Conservation (phyloP, 1,140 invertebrate species). For the Lordiphosa collinella region DNA sequence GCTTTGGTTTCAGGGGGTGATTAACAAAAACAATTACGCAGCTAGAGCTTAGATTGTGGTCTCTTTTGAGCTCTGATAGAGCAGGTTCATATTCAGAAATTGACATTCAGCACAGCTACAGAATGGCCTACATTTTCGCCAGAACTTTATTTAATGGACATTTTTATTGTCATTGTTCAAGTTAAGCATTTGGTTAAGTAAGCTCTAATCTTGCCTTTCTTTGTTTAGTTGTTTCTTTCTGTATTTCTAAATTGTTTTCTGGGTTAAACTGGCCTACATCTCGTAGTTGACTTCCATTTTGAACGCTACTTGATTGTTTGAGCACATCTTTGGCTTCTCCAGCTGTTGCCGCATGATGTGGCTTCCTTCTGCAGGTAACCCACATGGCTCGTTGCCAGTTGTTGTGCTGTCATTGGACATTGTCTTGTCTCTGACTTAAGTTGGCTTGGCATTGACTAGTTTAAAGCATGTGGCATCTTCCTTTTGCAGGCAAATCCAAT, state of each 20-base stretch:
- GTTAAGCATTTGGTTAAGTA: neutral
- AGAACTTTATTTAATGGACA: no score
- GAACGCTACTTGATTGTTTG: slow-evolving; percentile 39
- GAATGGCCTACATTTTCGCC: no score
- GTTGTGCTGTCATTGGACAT: slow-evolving; percentile 20
- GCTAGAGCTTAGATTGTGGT: no score
- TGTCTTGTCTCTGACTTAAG: slow-evolving; percentile 32
- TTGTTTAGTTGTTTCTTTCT: neutral
- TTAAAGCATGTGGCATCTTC: slow-evolving; percentile 4
- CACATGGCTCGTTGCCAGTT: slow-evolving; percentile 63
- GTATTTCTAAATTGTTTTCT: slow-evolving; percentile 1
- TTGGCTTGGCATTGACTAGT: slow-evolving; percentile 36
- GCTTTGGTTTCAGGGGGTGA: no score
- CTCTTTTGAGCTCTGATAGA: no score
- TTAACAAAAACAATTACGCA: no score
- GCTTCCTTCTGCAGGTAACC: slow-evolving; percentile 57
- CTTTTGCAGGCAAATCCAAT: slow-evolving; percentile 31
- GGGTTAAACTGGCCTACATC: slow-evolving; percentile 24
- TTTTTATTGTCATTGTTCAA: no score
- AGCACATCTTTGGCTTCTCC: slow-evolving; percentile 48
- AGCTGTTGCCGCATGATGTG: slow-evolving; percentile 27
- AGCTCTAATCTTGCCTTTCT: neutral
- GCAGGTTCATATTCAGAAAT: no score
- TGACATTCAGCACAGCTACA: no score
- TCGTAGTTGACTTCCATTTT: slow-evolving; percentile 43